A percentile compares a stretch with the other conserved stretches of the same genome.
Evolutionary conservation across 2,113 vertebrate genomes (phyloP).

Genomic region (Cnemophilus loriae): DNA sequence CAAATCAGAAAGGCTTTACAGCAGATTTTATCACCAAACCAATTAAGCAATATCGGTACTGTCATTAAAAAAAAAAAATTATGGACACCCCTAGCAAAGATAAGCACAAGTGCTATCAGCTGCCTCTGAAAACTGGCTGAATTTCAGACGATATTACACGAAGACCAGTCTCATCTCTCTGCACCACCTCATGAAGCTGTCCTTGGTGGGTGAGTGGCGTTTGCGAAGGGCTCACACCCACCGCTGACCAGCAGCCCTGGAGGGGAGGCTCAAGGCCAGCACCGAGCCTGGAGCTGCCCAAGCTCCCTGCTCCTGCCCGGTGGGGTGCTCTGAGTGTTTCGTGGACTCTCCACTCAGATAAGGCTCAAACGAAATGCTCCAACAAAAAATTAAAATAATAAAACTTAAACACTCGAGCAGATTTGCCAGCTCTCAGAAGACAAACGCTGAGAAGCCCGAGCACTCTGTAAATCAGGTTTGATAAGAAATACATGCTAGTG

Average conservation of each 20-base stretch:
- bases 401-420: neutral
- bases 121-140: neutral
- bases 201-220: neutral
- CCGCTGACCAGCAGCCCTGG: neutral
- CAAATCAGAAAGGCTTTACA: slow-evolving; percentile 7
- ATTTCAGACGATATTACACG: neutral
- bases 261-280: neutral
- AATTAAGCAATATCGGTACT: neutral
- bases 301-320: neutral
- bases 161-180: neutral
- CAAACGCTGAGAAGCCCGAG: neutral
- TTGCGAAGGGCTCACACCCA: neutral
- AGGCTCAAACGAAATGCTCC: neutral
- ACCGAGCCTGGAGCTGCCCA: neutral
- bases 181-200: neutral
- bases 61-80: neutral
- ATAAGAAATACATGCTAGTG: neutral
- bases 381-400: neutral
- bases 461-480: neutral
- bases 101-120: neutral
- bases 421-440: neutral
- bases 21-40: neutral
- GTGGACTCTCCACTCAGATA: neutral
- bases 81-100: neutral
- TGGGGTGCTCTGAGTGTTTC: neutral